Base-by-base conservation (phyloP, 2,888 invertebrate species). In the Creontiades dilutus region DNA sequence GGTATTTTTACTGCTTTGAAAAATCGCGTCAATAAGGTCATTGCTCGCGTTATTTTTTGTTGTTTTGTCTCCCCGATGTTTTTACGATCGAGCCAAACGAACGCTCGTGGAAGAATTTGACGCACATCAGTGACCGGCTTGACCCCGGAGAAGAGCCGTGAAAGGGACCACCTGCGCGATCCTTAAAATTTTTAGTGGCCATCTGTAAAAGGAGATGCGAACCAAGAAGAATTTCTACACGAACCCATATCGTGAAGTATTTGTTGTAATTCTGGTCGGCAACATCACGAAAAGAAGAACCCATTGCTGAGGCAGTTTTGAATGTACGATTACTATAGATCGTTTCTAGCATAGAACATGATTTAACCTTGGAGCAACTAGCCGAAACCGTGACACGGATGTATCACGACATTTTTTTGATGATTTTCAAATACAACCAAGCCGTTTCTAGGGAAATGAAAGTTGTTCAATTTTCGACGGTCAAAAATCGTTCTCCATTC, bases 151-250 rank as follows among this genome's bases (percentile, higher is more conserved):
- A 14, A 19, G 46, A 16, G 16, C 28, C 9, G 46, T 14, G 46
- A 46, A n/a, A n/a, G n/a, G n/a, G 80, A 80, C 80, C 80, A 80
- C 80, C 80, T 80, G 80, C 37, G 80, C 16, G 46, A 80, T 37
- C 80, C 80, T 80, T 80, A 80, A 80, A 80, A 80, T 80, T 80
- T 76, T 80, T 68, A 80, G n/a, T 80, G 80, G 68, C 68, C 2
- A 68, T 68, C 68, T 23, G n/a, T 27, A 27, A 19, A 23, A 7
- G 68, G 27, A 5, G 68, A 23, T 68, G 23, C 23, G 23, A 23
- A 9, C 19, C 7, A 68, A n/a, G 19, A 19, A 19, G 61, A 19
- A 61, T 61, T 61, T 19, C 19, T n/a, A 9, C 19, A 14, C 19
- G 19, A 61, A 61, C 61, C 9, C 16, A 19, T 19, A 61, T 3